Evolutionary conservation across 1,140 invertebrate genomes (phyloP).

Genomic region (Sitophilus oryzae): DNA sequence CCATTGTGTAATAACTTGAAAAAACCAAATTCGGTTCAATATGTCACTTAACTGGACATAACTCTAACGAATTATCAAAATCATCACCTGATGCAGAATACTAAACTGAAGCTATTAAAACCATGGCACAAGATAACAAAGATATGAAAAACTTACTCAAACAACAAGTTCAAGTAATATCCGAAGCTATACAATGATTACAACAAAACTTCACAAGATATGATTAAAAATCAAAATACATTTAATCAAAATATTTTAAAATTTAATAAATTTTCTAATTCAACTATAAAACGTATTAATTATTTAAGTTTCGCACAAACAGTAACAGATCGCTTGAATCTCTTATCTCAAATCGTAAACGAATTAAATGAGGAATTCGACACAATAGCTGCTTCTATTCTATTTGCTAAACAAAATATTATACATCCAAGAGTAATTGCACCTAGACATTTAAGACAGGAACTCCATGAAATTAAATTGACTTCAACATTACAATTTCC

Average conservation of each 20-base stretch:
- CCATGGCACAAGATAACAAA: too few species aligned
- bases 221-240: too few species aligned
- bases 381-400: slow-evolving; percentile 15
- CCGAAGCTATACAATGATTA: neutral
- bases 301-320: too few species aligned
- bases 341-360: too few species aligned
- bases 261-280: neutral
- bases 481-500: too few species aligned
- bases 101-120: slow-evolving; percentile 33
- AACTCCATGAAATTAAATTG: too few species aligned
- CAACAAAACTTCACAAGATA: neutral
- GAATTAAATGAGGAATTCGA: too few species aligned
- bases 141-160: slow-evolving; percentile 25
- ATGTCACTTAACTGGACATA: slow-evolving; percentile 20
- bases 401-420: slow-evolving; percentile 24
- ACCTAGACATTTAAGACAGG: too few species aligned
- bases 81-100: slow-evolving; percentile 33
- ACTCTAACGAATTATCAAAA: neutral
- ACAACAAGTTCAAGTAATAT: slow-evolving; percentile 23
- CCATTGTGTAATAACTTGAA: too few species aligned
- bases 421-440: slow-evolving; percentile 21
- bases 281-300: slow-evolving; percentile 2
- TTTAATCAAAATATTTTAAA: too few species aligned
- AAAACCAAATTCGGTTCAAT: slow-evolving; percentile 23
- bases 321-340: too few species aligned